Conservation (phyloP, 2,113 vertebrate species). For the Scophthalmus maximus region DNA sequence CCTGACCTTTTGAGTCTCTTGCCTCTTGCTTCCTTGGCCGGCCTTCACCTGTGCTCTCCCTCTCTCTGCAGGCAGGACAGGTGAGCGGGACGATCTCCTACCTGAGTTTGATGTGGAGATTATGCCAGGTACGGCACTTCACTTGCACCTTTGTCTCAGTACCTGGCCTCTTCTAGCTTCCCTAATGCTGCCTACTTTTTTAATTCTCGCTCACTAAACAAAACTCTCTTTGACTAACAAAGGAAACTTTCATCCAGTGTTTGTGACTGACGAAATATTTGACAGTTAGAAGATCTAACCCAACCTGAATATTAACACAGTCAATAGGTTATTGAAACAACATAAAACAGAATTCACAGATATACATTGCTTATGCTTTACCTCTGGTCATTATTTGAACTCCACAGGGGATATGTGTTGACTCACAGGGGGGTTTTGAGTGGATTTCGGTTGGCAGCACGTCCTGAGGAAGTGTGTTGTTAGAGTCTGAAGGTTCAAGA, state of each 20-base stretch:
- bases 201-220: slow-evolving; percentile 35
- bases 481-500: slow-evolving; percentile 37
- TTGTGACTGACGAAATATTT: neutral
- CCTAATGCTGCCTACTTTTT: slow-evolving; percentile 27
- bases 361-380: slow-evolving; percentile 1
- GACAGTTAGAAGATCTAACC: neutral
- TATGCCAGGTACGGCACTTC: slow-evolving; percentile 94
- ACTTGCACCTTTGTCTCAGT: slow-evolving; percentile 45
- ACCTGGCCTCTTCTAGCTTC: slow-evolving; percentile 50
- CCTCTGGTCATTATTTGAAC: neutral
- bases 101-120: slow-evolving; percentile 99
- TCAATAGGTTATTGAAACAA: neutral
- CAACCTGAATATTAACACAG: neutral
- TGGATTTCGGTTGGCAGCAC: too few species aligned
- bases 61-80: slow-evolving; percentile 97
- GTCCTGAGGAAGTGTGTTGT: slow-evolving; percentile 68
- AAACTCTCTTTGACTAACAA: slow-evolving; percentile 47
- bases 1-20: slow-evolving; percentile 53
- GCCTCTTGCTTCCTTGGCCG: slow-evolving; percentile 69
- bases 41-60: slow-evolving; percentile 82
- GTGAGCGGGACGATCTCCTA: slow-evolving; percentile 95
- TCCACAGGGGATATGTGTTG: slow-evolving; percentile 33
- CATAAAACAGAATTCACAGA: neutral
- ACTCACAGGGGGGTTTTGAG: neutral
- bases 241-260: neutral